Percentiles rank a stretch among this genome's conserved stretches.
Conservation (phyloP, 2,888 invertebrate species). For the Machimus rusticus region DNA sequence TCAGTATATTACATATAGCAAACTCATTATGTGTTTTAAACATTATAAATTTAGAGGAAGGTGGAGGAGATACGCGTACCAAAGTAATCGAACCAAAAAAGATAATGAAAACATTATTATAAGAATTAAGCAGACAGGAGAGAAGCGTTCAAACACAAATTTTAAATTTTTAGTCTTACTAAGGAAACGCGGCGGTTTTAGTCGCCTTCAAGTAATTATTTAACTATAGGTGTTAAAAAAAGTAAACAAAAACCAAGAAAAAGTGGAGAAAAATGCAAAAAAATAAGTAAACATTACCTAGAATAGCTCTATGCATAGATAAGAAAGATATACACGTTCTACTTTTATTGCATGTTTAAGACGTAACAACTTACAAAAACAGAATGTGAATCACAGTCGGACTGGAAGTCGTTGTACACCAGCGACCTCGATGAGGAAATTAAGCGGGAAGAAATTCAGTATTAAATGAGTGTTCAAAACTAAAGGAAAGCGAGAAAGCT, state of each 20-base stretch:
- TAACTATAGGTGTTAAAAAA: neutral
- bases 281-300: constrained; percentile 14
- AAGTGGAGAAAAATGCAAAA: neutral
- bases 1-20: neutral
- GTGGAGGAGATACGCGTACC: constrained; percentile 1
- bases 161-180: constrained; percentile 17
- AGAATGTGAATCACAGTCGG: neutral
- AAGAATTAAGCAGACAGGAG: neutral
- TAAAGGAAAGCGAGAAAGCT: neutral
- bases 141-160: constrained; percentile 17
- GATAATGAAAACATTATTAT: neutral
- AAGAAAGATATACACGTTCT: constrained; percentile 32
- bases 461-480: constrained; percentile 33
- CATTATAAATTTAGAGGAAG: neutral
- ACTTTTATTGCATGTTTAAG: constrained; percentile 35
- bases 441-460: constrained; percentile 1
- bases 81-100: constrained; percentile 33
- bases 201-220: neutral
- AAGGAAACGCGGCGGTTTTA: neutral
- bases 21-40: constrained; percentile 15
- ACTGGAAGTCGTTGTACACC: neutral
- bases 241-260: neutral
- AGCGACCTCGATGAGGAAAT: neutral
- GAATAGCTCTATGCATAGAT: constrained; percentile 3
- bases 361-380: neutral